Conservation (phyloP, 2,113 vertebrate genomes). For the Hypomesus transpacificus region DNA sequence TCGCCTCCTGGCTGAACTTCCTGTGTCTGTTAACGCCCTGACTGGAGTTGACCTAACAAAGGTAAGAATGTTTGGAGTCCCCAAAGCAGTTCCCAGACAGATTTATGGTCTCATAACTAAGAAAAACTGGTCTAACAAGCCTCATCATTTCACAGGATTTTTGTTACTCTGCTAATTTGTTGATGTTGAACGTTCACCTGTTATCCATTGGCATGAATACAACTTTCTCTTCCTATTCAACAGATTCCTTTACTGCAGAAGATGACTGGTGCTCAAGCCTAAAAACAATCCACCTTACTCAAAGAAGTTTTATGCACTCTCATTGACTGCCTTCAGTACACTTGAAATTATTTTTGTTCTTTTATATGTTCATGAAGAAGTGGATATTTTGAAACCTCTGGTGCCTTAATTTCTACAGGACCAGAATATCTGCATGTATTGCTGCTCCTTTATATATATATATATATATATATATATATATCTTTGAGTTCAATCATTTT, state of each 20-base stretch:
- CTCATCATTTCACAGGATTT: no score
- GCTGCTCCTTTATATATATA: slow-evolving; percentile 62
- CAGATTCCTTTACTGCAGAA: slow-evolving; percentile 91
- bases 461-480: not conserved
- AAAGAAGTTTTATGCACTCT: slow-evolving; percentile 71
- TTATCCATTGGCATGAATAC: not conserved
- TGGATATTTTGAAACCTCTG: slow-evolving; percentile 76
- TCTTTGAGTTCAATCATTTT: slow-evolving; percentile 16
- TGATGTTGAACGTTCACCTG: not conserved
- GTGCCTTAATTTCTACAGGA: slow-evolving; percentile 91
- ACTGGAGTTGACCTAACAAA: slow-evolving; percentile 89
- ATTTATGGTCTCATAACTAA: no score
- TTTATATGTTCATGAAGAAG: slow-evolving; percentile 57
- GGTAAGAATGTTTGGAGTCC: slow-evolving; percentile 60
- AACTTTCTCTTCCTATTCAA: slow-evolving; percentile 11
- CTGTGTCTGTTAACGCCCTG: slow-evolving; percentile 84
- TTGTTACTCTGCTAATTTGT: no score
- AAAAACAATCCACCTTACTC: slow-evolving; percentile 55
- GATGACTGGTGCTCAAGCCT: slow-evolving; percentile 71
- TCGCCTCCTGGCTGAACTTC: slow-evolving; percentile 87
- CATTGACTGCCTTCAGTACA: slow-evolving; percentile 77
- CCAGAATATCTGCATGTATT: slow-evolving; percentile 83
- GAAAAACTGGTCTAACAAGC: no score
- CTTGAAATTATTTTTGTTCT: slow-evolving; percentile 67
- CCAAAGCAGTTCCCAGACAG: no score